Percentiles rank a stretch among this genome's conserved stretches.
Evolutionary conservation across 1,140 invertebrate genomes (phyloP).

Genomic region (Papilio polytes): DNA sequence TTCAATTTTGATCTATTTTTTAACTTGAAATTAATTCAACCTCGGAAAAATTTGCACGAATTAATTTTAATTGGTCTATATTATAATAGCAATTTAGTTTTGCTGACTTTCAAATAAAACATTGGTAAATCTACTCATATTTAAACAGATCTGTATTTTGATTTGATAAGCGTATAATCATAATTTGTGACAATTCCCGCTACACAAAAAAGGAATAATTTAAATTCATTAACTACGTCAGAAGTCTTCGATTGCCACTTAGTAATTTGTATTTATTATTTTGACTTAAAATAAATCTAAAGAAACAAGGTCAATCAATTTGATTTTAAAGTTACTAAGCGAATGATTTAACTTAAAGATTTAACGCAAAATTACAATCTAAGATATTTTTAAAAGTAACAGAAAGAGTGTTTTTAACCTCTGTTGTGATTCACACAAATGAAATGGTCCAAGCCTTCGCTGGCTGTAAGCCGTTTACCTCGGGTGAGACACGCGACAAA

Average conservation of each 20-base stretch:
- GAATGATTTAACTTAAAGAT: no score
- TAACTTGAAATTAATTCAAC: conserved; percentile 29
- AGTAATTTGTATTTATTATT: not conserved
- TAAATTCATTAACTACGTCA: not conserved
- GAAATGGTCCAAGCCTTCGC: conserved; percentile 21
- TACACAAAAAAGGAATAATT: not conserved
- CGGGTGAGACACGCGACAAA: conserved; percentile 11
- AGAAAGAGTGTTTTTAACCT: not conserved
- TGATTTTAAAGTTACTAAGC: not conserved
- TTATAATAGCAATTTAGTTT: not conserved
- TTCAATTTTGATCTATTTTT: conserved; percentile 6
- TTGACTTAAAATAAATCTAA: not conserved
- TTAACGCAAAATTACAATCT: not conserved
- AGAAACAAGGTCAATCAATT: not conserved
- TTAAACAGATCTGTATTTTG: not conserved
- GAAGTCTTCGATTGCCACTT: not conserved
- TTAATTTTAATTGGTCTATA: conserved; percentile 19
- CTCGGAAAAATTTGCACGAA: conserved; percentile 4
- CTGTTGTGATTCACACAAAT: conserved; percentile 8
- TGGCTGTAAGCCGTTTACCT: conserved; percentile 21
- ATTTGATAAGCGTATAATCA: not conserved
- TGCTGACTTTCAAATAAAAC: not conserved
- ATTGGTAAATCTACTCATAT: no score
- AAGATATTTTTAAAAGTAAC: not conserved
- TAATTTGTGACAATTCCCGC: not conserved